These are phyloP conservation scores for Motacilla alba DNA, from an alignment of 2,113 vertebrate species.

Conservation along the genomic window DNA sequence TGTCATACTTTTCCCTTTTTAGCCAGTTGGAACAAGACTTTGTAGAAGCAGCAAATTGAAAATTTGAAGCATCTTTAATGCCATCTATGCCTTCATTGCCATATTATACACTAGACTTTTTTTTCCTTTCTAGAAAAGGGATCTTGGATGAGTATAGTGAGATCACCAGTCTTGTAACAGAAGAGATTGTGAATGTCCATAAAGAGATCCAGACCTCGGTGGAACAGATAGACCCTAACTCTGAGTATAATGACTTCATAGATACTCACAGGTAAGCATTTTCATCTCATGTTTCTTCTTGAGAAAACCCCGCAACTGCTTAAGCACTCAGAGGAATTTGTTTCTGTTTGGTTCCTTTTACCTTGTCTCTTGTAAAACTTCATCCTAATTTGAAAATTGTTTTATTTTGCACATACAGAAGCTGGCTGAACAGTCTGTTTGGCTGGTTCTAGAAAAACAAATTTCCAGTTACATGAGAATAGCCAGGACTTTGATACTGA, in stretches of 20 bases:
- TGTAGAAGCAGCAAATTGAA: neutral
- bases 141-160: constrained; percentile 95
- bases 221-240: constrained; percentile 88
- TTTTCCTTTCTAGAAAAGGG: constrained; percentile 79
- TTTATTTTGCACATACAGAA: neutral
- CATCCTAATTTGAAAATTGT: neutral
- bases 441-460: neutral
- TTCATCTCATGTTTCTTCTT: neutral
- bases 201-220: constrained; percentile 89
- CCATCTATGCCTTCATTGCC: neutral
- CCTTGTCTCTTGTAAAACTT: neutral
- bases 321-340: neutral
- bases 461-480: neutral
- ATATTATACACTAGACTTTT: neutral
- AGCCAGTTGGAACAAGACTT: neutral
- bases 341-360: neutral
- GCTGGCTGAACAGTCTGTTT: neutral
- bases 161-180: constrained; percentile 92
- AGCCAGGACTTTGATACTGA: neutral
- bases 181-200: constrained; percentile 92
- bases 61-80: neutral
- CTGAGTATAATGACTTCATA: constrained; percentile 91
- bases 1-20: neutral
- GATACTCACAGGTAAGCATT: constrained; percentile 84
- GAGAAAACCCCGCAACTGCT: neutral